Conservation (phyloP, 2,888 invertebrate species). For the Acleris literana region DNA sequence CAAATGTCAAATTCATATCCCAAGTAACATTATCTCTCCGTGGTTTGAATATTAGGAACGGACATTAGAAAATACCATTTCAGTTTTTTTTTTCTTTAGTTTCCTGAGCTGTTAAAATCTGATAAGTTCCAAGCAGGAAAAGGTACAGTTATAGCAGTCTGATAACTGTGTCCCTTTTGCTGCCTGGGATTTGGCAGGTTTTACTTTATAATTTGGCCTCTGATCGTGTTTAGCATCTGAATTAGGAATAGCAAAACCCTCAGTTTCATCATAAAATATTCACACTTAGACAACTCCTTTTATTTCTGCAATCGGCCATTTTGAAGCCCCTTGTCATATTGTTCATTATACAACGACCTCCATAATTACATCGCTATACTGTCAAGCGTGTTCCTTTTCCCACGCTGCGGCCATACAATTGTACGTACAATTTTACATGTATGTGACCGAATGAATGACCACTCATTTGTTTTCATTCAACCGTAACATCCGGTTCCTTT, state of each 20-base stretch:
- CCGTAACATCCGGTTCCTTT: constrained; percentile 51
- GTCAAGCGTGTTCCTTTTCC: constrained; percentile 28
- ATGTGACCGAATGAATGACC: constrained; percentile 33
- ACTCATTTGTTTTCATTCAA: constrained; percentile 40
- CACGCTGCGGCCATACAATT: constrained; percentile 23
- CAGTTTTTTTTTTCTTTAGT: no score
- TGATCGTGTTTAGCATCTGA: no score
- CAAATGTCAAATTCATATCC: no score
- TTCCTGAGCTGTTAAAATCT: no score
- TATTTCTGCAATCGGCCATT: background rate
- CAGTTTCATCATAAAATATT: background rate
- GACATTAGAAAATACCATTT: no score
- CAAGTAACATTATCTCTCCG: no score
- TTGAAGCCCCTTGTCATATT: constrained; percentile 21
- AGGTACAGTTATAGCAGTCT: no score
- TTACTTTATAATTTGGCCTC: background rate
- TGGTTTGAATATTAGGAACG: no score
- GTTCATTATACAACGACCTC: constrained; percentile 16
- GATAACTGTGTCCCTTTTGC: no score
- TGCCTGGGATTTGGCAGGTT: background rate
- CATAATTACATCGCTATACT: constrained; percentile 6
- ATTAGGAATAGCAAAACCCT: background rate
- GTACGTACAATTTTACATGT: constrained; percentile 16
- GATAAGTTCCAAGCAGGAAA: no score
- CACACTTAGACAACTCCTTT: background rate